Conservation (phyloP, 2,113 vertebrate species). For the Electrona antarctica region DNA sequence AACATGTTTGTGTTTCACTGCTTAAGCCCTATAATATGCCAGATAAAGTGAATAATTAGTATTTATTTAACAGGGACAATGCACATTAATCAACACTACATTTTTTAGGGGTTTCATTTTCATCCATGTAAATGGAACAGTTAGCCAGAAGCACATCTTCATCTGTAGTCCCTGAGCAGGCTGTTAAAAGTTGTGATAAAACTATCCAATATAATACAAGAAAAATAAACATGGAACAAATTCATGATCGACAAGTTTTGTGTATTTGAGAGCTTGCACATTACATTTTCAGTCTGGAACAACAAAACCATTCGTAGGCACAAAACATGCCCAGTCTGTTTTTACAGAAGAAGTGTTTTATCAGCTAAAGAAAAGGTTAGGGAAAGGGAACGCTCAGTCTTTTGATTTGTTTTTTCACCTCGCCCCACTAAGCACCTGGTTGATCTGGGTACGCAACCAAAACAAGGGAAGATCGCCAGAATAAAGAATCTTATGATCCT, state of each 20-base stretch:
- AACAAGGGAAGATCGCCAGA: conserved; percentile 40
- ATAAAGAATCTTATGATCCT: conserved; percentile 11
- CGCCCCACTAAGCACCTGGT: conserved; percentile 3
- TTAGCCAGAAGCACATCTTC: too few species aligned
- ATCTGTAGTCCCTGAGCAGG: too few species aligned
- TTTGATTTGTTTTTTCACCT: neutral
- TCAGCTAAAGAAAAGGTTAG: neutral
- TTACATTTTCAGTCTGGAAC: conserved; percentile 10
- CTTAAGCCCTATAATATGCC: too few species aligned
- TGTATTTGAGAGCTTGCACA: neutral
- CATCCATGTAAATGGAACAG: too few species aligned
- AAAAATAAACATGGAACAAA: too few species aligned
- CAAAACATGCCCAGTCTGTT: conserved; percentile 16
- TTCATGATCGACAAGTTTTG: too few species aligned
- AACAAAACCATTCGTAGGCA: conserved; percentile 8
- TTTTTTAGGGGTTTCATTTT: too few species aligned
- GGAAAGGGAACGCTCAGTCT: neutral
- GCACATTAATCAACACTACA: too few species aligned
- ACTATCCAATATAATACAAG: too few species aligned
- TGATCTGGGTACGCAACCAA: conserved; percentile 19
- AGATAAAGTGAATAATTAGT: too few species aligned
- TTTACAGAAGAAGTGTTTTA: conserved; percentile 20
- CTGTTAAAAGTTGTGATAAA: too few species aligned
- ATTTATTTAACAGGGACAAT: too few species aligned
- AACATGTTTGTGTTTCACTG: neutral